phyloP scores from a whole-genome alignment of 2,113 vertebrate genomes.

The Melanerpes formicivorus region DNA sequence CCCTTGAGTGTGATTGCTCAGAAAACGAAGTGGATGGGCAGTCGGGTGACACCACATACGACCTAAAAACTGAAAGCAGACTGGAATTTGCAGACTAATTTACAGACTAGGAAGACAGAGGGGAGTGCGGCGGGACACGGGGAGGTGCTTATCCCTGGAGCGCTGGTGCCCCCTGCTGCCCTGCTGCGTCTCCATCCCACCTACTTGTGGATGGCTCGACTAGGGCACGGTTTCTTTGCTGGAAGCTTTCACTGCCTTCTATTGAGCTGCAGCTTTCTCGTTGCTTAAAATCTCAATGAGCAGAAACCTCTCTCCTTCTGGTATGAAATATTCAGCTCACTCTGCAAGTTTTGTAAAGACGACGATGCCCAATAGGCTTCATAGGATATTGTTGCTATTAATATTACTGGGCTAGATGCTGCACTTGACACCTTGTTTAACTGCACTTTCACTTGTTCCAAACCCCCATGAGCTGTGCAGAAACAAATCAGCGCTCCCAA shows the following conservation, averaged over 20 bases:
- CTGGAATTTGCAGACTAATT: not conserved
- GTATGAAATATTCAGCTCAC: fast-evolving
- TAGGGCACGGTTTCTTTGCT: too few relatives aligned
- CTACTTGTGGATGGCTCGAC: too few relatives aligned
- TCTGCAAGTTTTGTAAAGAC: not conserved
- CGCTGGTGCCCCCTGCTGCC: conserved; percentile 51
- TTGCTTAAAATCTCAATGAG: not conserved
- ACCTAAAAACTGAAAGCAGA: not conserved
- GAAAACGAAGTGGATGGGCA: fast-evolving
- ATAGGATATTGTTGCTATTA: not conserved
- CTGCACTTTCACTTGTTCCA: not conserved
- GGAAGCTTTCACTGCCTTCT: fast-evolving
- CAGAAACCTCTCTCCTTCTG: too few relatives aligned
- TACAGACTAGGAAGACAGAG: not conserved
- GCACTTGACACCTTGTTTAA: not conserved
- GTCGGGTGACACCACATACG: not conserved
- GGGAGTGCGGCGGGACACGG: not conserved
- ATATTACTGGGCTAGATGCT: not conserved
- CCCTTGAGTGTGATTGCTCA: not conserved
- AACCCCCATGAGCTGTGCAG: not conserved
- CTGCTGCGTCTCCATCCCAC: not conserved
- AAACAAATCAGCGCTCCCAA: not conserved
- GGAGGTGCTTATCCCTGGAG: not conserved
- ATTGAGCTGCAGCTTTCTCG: not conserved
- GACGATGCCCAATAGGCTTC: not conserved